A percentile compares a stretch with the other conserved stretches of the same genome.
phyloP scores from a whole-genome alignment of 2,797 vertebrate genomes.

The Choloepus didactylus region DNA sequence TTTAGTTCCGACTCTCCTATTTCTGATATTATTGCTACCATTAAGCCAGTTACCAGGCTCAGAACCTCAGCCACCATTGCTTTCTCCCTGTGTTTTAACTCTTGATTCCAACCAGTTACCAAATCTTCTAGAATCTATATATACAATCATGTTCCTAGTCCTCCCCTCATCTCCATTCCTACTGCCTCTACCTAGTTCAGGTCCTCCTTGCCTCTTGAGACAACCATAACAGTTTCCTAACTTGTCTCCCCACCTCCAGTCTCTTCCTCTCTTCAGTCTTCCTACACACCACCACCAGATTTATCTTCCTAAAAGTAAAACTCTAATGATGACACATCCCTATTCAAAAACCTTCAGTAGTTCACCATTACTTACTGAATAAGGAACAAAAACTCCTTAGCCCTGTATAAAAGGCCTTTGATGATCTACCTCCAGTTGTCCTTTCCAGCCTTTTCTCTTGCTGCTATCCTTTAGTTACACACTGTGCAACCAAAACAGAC shows the following conservation, averaged over 20 bases:
- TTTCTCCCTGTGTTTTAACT: neutral
- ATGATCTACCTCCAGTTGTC: constrained; percentile 19
- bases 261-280: constrained; percentile 42
- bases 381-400: constrained; percentile 5
- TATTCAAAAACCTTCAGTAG: constrained; percentile 56
- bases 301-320: constrained; percentile 65
- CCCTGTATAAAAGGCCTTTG: constrained; percentile 14
- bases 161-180: constrained; percentile 14
- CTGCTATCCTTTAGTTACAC: neutral
- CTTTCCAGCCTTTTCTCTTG: constrained; percentile 32
- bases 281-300: constrained; percentile 6
- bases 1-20: constrained; percentile 8
- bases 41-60: neutral
- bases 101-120: constrained; percentile 28
- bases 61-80: neutral
- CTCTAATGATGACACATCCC: constrained; percentile 46
- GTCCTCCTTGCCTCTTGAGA: constrained; percentile 14
- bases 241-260: constrained; percentile 22
- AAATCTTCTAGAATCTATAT: neutral
- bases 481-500: constrained; percentile 12
- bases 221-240: constrained; percentile 4
- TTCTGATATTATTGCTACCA: constrained; percentile 36
- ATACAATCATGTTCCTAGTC: neutral
- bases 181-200: constrained; percentile 27
- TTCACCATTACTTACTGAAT: neutral